Evolutionary conservation across 2,113 vertebrate genomes (phyloP).

Genomic region (Podarcis muralis): DNA sequence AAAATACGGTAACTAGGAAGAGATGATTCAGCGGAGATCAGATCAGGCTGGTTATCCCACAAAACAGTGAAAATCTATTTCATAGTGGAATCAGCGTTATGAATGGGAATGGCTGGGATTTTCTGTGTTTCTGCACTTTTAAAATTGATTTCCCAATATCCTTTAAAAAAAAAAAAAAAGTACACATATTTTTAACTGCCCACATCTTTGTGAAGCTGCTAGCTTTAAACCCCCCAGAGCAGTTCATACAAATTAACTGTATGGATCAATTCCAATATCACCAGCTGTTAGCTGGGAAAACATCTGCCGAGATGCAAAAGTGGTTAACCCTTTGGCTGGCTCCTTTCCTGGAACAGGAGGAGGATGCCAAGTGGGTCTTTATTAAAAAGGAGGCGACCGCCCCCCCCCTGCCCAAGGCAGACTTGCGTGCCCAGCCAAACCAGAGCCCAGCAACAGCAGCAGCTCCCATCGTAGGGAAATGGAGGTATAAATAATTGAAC

Average conservation of each 20-base stretch:
- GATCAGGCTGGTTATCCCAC: not conserved
- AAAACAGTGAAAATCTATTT: not conserved
- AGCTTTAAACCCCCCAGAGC: not conserved
- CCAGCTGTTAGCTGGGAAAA: too few relatives aligned
- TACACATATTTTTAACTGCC: not conserved
- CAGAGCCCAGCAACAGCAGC: too few relatives aligned
- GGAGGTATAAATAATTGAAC: not conserved
- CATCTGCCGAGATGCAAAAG: not conserved
- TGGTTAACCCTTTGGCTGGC: too few relatives aligned
- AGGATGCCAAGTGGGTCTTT: not conserved
- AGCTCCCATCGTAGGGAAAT: not conserved
- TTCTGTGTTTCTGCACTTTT: not conserved
- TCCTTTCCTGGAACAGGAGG: not conserved
- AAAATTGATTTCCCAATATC: not conserved
- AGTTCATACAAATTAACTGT: too few relatives aligned
- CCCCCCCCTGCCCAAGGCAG: not conserved
- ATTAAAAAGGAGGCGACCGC: too few relatives aligned
- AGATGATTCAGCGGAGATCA: not conserved
- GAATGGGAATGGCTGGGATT: not conserved
- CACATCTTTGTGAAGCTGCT: too few relatives aligned
- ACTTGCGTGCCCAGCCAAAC: not conserved
- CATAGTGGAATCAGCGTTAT: not conserved
- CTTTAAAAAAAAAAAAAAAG: not conserved
- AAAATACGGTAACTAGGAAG: too few relatives aligned
- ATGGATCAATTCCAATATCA: not conserved